These are phyloP conservation scores for Acanthis flammea DNA, from an alignment of 2,797 vertebrate genomes.

Conservation along the genomic window DNA sequence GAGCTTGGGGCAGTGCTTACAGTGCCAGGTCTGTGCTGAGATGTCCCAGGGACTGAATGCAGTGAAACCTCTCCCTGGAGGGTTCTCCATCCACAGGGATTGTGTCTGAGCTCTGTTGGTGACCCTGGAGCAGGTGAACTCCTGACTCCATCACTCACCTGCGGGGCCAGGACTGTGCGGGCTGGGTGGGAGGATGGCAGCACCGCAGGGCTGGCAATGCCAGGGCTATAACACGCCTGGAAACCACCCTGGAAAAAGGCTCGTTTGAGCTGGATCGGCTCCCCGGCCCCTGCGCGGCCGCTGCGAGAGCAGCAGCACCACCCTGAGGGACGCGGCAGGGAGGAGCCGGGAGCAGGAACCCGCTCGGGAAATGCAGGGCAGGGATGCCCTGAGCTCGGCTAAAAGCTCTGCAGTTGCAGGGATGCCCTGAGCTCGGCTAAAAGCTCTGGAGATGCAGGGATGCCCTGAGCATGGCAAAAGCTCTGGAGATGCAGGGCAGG, in stretches of 20 bases:
- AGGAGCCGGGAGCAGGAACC: neutral
- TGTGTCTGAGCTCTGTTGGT: accelerated
- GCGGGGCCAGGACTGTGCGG: accelerated
- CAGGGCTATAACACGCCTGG: neutral
- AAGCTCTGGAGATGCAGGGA: neutral
- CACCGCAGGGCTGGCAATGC: neutral
- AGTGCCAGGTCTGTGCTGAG: neutral
- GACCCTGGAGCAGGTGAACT: neutral
- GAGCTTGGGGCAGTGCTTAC: neutral
- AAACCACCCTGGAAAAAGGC: constrained; percentile 26
- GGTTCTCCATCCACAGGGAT: neutral
- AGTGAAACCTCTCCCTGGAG: neutral
- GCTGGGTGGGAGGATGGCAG: neutral
- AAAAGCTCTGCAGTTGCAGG: accelerated
- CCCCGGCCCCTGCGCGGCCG: accelerated
- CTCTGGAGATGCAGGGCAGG: no score
- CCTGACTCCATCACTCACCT: neutral
- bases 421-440: neutral
- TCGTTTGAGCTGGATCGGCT: constrained; percentile 1
- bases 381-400: neutral
- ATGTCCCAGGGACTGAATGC: accelerated
- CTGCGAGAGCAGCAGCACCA: constrained; percentile 61
- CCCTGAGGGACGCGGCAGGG: constrained; percentile 27
- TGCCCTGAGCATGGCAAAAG: no score
- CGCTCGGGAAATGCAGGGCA: accelerated